Evolutionary conservation across 2,797 vertebrate species (phyloP).

Genomic region (Nothura maculosa): DNA sequence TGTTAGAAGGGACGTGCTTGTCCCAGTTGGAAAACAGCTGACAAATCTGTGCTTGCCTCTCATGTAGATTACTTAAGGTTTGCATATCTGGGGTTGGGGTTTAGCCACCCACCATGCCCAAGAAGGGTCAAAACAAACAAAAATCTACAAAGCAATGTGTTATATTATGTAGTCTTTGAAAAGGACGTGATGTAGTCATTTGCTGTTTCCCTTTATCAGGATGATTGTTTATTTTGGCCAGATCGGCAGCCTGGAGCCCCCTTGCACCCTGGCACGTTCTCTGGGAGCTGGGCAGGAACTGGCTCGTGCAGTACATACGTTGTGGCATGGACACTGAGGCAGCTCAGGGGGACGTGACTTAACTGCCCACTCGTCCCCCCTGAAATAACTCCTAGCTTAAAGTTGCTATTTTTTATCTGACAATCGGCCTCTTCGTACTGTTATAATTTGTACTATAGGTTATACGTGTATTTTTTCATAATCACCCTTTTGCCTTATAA

Average conservation of each 20-base stretch:
- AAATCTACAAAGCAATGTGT: background rate
- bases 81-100: constrained; percentile 23
- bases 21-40: constrained; percentile 58
- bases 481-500: background rate
- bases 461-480: accelerated
- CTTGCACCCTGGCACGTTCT: background rate
- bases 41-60: constrained; percentile 62
- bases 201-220: background rate
- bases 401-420: background rate
- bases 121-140: background rate
- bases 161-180: constrained; percentile 8
- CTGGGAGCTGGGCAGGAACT: background rate
- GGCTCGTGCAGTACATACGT: background rate
- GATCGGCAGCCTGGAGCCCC: background rate
- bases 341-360: accelerated
- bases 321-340: background rate
- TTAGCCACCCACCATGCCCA: constrained; percentile 13
- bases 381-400: background rate
- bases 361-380: background rate
- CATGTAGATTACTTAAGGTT: constrained; percentile 58
- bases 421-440: background rate
- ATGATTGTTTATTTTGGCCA: background rate
- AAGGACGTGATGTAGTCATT: background rate
- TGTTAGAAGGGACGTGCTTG: constrained; percentile 27
- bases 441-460: accelerated